Evolutionary conservation across 1,140 invertebrate genomes (phyloP).

Genomic region (Pseudomyrmex flavicornis): DNA sequence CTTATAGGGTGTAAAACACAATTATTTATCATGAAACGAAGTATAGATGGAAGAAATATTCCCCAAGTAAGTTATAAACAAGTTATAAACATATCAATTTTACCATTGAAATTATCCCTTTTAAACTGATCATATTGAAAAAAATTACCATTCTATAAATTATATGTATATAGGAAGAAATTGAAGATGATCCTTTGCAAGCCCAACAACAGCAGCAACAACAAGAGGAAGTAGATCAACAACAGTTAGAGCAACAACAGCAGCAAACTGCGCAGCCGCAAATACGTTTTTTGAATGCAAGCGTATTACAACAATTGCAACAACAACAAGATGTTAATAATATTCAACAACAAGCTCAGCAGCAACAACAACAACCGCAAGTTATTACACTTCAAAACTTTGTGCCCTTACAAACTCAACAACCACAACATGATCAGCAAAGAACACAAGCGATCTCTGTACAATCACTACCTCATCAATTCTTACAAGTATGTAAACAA

Average conservation of each 20-base stretch:
- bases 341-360: conserved; percentile 77
- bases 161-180: conserved; percentile 75
- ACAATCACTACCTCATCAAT: conserved; percentile 86
- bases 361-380: conserved; percentile 82
- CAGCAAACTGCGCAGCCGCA: conserved; percentile 81
- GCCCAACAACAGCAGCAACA: conserved; percentile 80
- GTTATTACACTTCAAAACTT: conserved; percentile 86
- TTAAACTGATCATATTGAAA: not conserved
- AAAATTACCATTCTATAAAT: conserved; percentile 4
- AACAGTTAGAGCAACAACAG: conserved; percentile 84
- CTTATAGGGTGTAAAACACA: not conserved
- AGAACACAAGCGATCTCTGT: conserved; percentile 85
- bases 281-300: conserved; percentile 83
- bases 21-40: conserved; percentile 74
- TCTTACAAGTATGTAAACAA: conserved; percentile 83
- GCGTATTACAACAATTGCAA: conserved; percentile 82
- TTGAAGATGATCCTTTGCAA: conserved; percentile 81
- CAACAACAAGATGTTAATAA: conserved; percentile 77
- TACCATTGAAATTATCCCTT: too few relatives aligned
- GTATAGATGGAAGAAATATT: conserved; percentile 68
- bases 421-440: conserved; percentile 82
- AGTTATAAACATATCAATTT: not conserved
- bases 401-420: conserved; percentile 83
- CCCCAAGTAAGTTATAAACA: conserved; percentile 66
- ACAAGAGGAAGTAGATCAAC: conserved; percentile 84